Base-by-base conservation (phyloP, 2,888 invertebrate genomes). In the Atrina japonica region DNA sequence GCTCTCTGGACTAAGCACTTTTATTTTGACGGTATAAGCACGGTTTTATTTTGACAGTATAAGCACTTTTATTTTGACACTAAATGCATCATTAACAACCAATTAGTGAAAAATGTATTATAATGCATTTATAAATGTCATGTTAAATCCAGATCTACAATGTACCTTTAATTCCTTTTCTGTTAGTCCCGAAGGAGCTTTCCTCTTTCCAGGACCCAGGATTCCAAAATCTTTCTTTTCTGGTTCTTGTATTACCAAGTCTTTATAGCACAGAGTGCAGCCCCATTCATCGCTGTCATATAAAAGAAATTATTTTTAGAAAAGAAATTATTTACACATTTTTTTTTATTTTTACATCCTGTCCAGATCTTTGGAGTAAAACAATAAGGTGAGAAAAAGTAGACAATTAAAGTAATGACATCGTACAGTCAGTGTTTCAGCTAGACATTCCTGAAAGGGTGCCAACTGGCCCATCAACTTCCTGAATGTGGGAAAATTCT, bases 241-340 rank as follows among this genome's bases (percentile, higher is more conserved):
- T 3, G 78, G 82, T 67, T 76, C 76, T 21, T 78, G 75, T 23
- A 85, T 69, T 2, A 75, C 70, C 25, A 86, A 73, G n/a, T 84
- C 84, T 91, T 96, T 95, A 81, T 94, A 95, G 92, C 97, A 97
- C 83, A 97, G 92, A 88, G 96, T 93, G 91, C 97, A 97, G 89
- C 96, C 96, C 97, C 97, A 97, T 64, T 78, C 95, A 93, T 94
- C 96, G 83, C 94, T 94, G 21, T 35, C 29, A 29, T 27, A 29
- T 3, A 53, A 23, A 53, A 29, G 40, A 40, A 40, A 35, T 1
- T 40, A 14, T 3, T 53, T 11, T 30, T 16, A 30, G 11, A 23
- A 53, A 53, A 27, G 7, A 23, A 14, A 23, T 29, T 3, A 53
- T 27, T n/a, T 14, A 3, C 2, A 3, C 25, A 27, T 25, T 2